phyloP scores from a whole-genome alignment of 1,140 invertebrate species.

The Cotesia vestalis region DNA sequence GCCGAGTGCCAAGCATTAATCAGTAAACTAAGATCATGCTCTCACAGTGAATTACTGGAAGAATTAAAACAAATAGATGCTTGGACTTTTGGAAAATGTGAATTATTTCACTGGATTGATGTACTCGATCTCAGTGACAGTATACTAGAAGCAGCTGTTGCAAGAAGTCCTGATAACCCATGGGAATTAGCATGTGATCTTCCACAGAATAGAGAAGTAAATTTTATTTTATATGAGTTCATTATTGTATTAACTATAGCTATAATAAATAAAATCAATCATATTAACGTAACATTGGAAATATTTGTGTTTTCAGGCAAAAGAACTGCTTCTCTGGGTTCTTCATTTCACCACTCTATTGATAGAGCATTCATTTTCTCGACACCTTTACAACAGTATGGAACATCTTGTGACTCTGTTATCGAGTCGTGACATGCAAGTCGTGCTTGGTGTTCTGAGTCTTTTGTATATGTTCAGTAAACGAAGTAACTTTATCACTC shows the following conservation, averaged over 20 bases:
- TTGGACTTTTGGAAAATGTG: conserved; percentile 92
- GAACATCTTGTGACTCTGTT: conserved; percentile 86
- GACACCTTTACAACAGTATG: conserved; percentile 91
- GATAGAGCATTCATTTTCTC: conserved; percentile 90
- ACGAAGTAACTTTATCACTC: conserved; percentile 88
- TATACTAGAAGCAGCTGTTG: conserved; percentile 80
- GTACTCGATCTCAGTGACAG: conserved; percentile 85
- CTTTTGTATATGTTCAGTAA: conserved; percentile 93
- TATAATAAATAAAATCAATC: not conserved
- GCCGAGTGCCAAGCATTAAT: conserved; percentile 84
- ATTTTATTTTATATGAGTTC: conserved; percentile 33
- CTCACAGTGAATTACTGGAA: conserved; percentile 75
- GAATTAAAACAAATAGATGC: conserved; percentile 81
- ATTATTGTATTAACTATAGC: not conserved
- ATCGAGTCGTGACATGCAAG: conserved; percentile 85
- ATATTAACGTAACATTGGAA: too few relatives aligned
- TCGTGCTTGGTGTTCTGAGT: conserved; percentile 87
- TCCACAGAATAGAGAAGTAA: conserved; percentile 73
- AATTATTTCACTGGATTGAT: conserved; percentile 91
- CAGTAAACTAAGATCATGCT: conserved; percentile 78
- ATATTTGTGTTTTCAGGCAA: conserved; percentile 68
- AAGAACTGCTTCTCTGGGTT: conserved; percentile 80
- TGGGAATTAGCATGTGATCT: conserved; percentile 85
- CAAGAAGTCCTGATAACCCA: conserved; percentile 72
- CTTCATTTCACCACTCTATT: conserved; percentile 86